Conservation (phyloP, 2,113 vertebrate species). For the Perccottus glenii region DNA sequence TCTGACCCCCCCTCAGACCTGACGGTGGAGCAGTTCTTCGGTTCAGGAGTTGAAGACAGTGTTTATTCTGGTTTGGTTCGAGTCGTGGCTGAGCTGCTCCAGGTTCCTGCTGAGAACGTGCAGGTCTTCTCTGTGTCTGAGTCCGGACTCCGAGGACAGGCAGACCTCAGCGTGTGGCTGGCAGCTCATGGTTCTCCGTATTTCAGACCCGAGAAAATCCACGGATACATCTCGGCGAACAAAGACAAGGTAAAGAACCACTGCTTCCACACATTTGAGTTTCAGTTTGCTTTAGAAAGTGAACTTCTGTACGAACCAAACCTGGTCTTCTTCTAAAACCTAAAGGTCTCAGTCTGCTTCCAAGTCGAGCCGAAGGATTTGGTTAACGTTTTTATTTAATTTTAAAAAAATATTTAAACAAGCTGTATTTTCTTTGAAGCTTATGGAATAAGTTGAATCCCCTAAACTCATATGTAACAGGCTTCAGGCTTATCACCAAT, state of each 20-base stretch:
- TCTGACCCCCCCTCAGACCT: conserved; percentile 65
- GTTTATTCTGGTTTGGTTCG: conserved; percentile 79
- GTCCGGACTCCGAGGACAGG: conserved; percentile 47
- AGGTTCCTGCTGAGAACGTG: conserved; percentile 73
- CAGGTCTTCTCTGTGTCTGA: conserved; percentile 85
- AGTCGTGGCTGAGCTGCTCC: conserved; percentile 79
- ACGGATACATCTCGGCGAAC: conserved; percentile 81
- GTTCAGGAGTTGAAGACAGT: conserved; percentile 73
- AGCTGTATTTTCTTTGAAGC: no score
- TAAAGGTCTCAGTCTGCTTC: no score
- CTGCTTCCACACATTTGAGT: background rate
- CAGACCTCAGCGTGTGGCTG: conserved; percentile 82
- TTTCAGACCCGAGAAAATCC: conserved; percentile 85
- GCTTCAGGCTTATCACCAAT: no score
- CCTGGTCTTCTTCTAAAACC: no score
- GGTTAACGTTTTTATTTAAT: no score
- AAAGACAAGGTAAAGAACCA: conserved; percentile 76
- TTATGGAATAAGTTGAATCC: no score
- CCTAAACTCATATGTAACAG: no score
- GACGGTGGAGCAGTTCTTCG: conserved; percentile 84
- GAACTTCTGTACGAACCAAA: conserved; percentile 4
- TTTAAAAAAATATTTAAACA: no score
- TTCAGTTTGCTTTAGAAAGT: background rate
- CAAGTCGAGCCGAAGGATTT: no score
- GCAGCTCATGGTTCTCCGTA: conserved; percentile 80